phyloP scores from a whole-genome alignment of 53 echinoderm and acorn worm species.

The Temnopleurus reevesii region DNA sequence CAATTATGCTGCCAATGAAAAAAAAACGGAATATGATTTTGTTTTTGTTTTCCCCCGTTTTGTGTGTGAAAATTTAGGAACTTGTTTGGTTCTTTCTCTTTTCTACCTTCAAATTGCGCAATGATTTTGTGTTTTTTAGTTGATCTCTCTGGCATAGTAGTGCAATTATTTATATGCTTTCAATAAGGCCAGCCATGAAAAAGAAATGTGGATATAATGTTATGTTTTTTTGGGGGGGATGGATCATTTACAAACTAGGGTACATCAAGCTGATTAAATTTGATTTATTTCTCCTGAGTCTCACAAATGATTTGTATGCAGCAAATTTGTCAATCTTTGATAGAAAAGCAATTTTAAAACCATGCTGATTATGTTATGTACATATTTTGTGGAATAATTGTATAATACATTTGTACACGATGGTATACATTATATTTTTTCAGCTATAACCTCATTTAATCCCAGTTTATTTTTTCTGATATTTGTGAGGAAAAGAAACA shows the following conservation, averaged over 20 bases:
- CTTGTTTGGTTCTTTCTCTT: not conserved
- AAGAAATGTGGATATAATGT: not conserved
- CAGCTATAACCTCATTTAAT: not conserved
- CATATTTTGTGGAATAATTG: not conserved
- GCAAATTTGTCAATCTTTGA: no score
- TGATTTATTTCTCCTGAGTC: no score
- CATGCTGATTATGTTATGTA: not conserved
- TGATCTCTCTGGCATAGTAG: not conserved
- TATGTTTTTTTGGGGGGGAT: no score
- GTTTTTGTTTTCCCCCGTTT: not conserved
- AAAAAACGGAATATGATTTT: not conserved
- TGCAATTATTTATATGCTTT: not conserved
- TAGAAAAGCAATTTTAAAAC: not conserved
- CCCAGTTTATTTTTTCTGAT: not conserved
- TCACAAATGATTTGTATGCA: no score
- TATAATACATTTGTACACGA: not conserved
- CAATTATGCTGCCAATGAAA: not conserved
- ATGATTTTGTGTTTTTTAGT: not conserved
- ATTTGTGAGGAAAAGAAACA: not conserved
- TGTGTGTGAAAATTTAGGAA: not conserved
- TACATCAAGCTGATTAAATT: no score
- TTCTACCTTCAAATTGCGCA: not conserved
- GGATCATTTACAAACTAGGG: no score
- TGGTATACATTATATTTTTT: not conserved
- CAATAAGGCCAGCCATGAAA: not conserved